Base-by-base conservation (phyloP, 1,140 invertebrate species). In the Cydia splendana region DNA sequence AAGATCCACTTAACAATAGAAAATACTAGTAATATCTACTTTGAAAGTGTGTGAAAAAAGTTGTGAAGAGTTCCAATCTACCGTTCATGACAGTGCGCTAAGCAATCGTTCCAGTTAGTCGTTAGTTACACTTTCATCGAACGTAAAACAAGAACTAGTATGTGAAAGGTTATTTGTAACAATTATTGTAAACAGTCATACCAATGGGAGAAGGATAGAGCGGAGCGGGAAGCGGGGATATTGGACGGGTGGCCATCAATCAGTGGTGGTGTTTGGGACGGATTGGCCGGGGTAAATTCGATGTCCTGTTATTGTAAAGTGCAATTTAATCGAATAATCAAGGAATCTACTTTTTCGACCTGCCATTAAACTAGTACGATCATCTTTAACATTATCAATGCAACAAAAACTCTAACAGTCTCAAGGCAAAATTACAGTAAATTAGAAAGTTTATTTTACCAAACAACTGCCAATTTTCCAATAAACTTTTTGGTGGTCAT, bases 61-160 rank as follows among this genome's bases (percentile, higher is more conserved):
- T 62, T 24, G 57, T 24, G 57, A 62, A 62, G 57, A 62, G 57
- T 57, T 57, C n/a, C 53, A 57, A 57, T 62, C 57, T 62, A 62
- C 57, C 18, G 57, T 62, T 62, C 57, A 62, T 62, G 20, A 62
- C 57, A 62, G 57, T 62, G 57, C 57, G 78, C 65, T 75, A 74
- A 65, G 69, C 73, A 75, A 69, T 75, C 65, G 20, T 65, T 75
- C 76, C 62, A 77, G 73, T 69, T 65, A 28, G 75, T 57, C 45
- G 78, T 79, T 79, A 79, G 78, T 79, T 73, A 79, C 78, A 74
- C 42, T 73, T 74, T 74, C 74, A 71, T 42, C 48, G 28, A 38
- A 71, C 38, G 30, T 62, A 71, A 42, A 76, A 75, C 34, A 57
- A 28, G 67, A 76, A 42, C 28, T 30, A 75, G 78, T 71, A 42